Percentiles rank a stretch among this genome's conserved stretches.
These are phyloP conservation scores for Labrus mixtus DNA, from an alignment of 2,113 vertebrate species.

Conservation along the genomic window DNA sequence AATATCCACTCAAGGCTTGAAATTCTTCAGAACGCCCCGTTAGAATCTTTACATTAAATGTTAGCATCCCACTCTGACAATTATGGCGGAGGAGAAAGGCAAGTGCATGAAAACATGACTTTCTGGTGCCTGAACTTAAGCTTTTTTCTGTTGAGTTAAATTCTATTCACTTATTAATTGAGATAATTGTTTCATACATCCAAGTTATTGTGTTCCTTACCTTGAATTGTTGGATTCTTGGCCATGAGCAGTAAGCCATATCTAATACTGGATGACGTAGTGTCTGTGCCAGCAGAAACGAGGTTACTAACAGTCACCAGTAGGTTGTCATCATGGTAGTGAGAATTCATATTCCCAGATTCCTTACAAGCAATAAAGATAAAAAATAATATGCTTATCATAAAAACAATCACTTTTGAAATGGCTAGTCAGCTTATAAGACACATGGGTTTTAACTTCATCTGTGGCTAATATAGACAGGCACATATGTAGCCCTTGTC, in stretches of 20 bases:
- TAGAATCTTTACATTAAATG: too few relatives aligned
- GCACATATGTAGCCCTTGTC: too few relatives aligned
- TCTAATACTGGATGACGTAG: slow-evolving; percentile 65
- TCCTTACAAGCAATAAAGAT: neutral
- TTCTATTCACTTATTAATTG: too few relatives aligned
- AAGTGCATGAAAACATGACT: too few relatives aligned
- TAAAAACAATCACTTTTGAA: neutral
- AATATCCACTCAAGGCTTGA: too few relatives aligned
- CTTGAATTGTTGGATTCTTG: slow-evolving; percentile 80
- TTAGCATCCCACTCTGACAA: too few relatives aligned
- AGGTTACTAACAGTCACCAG: slow-evolving; percentile 60
- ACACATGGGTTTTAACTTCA: neutral
- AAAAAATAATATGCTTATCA: neutral
- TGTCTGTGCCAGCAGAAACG: slow-evolving; percentile 76
- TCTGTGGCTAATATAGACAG: neutral
- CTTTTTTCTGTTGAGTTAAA: neutral
- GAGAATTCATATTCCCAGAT: slow-evolving; percentile 10
- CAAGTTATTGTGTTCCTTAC: slow-evolving; percentile 42
- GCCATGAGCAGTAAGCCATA: slow-evolving; percentile 78
- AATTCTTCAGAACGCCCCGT: too few relatives aligned
- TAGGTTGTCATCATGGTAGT: slow-evolving; percentile 67
- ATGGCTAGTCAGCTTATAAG: neutral
- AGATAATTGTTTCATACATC: too few relatives aligned
- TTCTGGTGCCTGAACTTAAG: too few relatives aligned
- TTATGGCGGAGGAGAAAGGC: too few relatives aligned